Evolutionary conservation across 2,888 invertebrate species (phyloP), one percentile per base, ranked within the genome.

Genomic region (Lissonota sp.): DNA sequence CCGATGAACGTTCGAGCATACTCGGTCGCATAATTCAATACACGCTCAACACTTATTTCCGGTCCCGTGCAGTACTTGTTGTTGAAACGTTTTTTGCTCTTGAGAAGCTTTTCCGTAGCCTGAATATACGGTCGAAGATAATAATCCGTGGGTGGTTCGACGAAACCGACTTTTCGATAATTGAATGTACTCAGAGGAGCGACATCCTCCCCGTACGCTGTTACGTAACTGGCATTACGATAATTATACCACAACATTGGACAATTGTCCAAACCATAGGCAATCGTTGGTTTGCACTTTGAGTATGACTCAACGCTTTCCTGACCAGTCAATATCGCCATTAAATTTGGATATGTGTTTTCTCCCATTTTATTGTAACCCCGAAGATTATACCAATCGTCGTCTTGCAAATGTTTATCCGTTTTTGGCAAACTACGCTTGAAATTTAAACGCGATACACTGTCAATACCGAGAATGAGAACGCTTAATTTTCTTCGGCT

Each of bases 311-410:
- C 87, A 0, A 90, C 85, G 44, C 92, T 90, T 80, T 93, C 94
- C 83, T 94, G 93, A 0, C 98, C 98, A 0, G 96, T 95, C 10
- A 97, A 93, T 58, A 96, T 94, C 0, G 98, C 97, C 94, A 98
- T 96, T 66, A 98, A 92, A 92, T 98, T 99, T 0, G 98, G 97
- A 89, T 97, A 97, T 0, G 98, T 98, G 88, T 98, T 98, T 88
- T 98, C 98, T 6, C 95, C 97, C 81, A 97, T 95, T 95, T 97
- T 94, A 84, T 94, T 94, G 91, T 97, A 97, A 0, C 97, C 98
- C 84, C 95, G 94, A 90, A 96, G 94, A 80, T 95, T 95, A 57
- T 96, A 93, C 94, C 96, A 97, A 76, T 94, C 95, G 75, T 95
- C 95, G 16, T 95, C 94, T 60, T 95, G 93, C 46, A 98, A 93